Base-by-base conservation (phyloP, 1,140 invertebrate species). In the Andrena cerasifolii region DNA sequence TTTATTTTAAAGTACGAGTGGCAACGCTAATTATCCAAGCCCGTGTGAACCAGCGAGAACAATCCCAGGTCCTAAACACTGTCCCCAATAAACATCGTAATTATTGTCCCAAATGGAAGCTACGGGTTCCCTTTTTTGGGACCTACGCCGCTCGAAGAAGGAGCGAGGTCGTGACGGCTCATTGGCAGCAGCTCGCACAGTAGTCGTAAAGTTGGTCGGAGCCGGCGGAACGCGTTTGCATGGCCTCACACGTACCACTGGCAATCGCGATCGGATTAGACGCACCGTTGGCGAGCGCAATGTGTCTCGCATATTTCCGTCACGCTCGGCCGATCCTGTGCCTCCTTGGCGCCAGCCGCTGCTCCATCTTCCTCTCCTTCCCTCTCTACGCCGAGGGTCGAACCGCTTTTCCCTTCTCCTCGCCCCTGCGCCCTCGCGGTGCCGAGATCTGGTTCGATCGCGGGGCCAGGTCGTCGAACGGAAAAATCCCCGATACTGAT, bases 221-320 rank as follows among this genome's bases (percentile, higher is more conserved):
- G 53, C 21, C 49, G 54, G 56, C 73, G 78, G 71, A 85, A 80
- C 63, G 80, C 67, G 78, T 84, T 70, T 43, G 61, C 72, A 66
- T 58, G 71, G 63, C 36, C 63, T 80, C 70, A 68, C 82, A 78
- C 78, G 72, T 80, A 70, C 83, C 82, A 78, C 74, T 5, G 74
- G 79, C 74, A 84, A 85, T 85, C 79, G 49, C 74, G 73, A 87
- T 82, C 79, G 80, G 86, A 87, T 87, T 81, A 87, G 75, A 87
- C 70, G 86, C 81, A 85, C 82, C 75, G 83, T 87, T 88, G 82
- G 81, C 78, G 73, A 84, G 79, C 76, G 78, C 85, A 78, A 84
- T 88, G 87, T 88, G 86, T 88, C 83, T 88, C 81, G 85, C 83
- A 87, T 87, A 88, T 88, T 87, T 86, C 72, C 77, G 83, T 87